These are phyloP conservation scores for Mactromeris polynyma DNA, from an alignment of 2,888 invertebrate genomes.

Conservation along the genomic window DNA sequence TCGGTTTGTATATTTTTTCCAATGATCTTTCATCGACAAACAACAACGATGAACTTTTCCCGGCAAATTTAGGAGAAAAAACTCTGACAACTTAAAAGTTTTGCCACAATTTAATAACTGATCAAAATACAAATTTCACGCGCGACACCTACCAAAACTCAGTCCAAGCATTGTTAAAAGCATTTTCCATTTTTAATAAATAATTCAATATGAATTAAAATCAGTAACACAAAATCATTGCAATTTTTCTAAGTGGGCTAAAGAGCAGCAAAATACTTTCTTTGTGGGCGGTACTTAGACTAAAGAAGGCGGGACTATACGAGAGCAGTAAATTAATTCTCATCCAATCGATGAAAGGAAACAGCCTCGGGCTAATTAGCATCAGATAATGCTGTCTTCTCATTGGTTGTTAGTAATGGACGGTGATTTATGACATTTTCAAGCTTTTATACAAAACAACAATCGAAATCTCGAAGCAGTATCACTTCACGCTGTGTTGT, in stretches of 20 bases:
- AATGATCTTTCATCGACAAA: not conserved
- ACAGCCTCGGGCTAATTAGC: conserved; percentile 64
- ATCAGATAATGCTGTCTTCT: conserved; percentile 31
- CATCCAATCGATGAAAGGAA: conserved; percentile 52
- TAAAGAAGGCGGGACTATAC: conserved; percentile 36
- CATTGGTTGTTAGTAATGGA: conserved; percentile 59
- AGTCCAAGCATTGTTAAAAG: not conserved
- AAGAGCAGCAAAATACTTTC: conserved; percentile 3
- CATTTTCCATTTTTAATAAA: not conserved
- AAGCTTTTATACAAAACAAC: conserved; percentile 64
- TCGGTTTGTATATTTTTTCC: not conserved
- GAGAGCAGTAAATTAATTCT: conserved; percentile 67
- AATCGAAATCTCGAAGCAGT: conserved; percentile 51
- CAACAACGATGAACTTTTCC: not conserved
- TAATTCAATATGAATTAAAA: not conserved
- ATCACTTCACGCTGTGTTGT: conserved; percentile 52
- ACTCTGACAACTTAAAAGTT: not conserved
- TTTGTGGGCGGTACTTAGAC: conserved; percentile 59
- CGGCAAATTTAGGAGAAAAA: not conserved
- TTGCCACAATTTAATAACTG: not conserved
- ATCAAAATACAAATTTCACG: not conserved
- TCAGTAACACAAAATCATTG: not conserved
- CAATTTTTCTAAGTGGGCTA: not conserved
- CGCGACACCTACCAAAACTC: not conserved
- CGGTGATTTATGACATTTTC: conserved; percentile 66